Evolutionary conservation across 2,797 vertebrate species (phyloP).

Genomic region (Cryptoprocta ferox): DNA sequence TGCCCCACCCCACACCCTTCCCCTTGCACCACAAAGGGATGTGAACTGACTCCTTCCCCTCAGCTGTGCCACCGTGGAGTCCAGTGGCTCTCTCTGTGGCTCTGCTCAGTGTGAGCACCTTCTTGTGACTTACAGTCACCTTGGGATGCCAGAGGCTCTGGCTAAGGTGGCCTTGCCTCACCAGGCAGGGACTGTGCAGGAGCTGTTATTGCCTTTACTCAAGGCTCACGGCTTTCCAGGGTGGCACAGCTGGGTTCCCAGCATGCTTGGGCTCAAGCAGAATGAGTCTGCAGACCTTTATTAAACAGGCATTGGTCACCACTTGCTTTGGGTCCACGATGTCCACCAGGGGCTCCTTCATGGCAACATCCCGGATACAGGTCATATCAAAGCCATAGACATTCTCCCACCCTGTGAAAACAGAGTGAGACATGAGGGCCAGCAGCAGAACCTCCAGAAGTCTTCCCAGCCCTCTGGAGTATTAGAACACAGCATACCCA

Average conservation of each 20-base stretch:
- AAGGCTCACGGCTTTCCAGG: neutral
- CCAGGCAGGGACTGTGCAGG: neutral
- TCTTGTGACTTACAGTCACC: neutral
- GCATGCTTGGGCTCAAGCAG: neutral
- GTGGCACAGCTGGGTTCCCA: neutral
- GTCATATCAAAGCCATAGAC: constrained; percentile 99
- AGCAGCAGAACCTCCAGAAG: neutral
- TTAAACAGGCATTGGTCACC: constrained; percentile 97
- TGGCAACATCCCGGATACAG: constrained; percentile 98
- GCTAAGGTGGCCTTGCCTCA: neutral
- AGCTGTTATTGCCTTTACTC: neutral
- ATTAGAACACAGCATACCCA: neutral
- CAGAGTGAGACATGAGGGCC: constrained; percentile 73
- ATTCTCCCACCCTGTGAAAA: constrained; percentile 97
- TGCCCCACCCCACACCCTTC: neutral
- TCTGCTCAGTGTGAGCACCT: neutral
- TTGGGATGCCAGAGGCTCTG: neutral
- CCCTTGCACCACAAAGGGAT: neutral
- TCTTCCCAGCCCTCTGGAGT: neutral
- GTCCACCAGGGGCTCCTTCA: constrained; percentile 98
- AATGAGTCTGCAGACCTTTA: constrained; percentile 92
- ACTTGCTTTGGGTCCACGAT: constrained; percentile 98
- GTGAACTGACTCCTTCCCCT: neutral
- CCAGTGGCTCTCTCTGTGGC: too few relatives aligned
- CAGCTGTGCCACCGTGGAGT: neutral